Percentiles rank a stretch among this genome's conserved stretches.
Conservation (phyloP, 1,140 invertebrate genomes). For the Monochamus saltuarius region DNA sequence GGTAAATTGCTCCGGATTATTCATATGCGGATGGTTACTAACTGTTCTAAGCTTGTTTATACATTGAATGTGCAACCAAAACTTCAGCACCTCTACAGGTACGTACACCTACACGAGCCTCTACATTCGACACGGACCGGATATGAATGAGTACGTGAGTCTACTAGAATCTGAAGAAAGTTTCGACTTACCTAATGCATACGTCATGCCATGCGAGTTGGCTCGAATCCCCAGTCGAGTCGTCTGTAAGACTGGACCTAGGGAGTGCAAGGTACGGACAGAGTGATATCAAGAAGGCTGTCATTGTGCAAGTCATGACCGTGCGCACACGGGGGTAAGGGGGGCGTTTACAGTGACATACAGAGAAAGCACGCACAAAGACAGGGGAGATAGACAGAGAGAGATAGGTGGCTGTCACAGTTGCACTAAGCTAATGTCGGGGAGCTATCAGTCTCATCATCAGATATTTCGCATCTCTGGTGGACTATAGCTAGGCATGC, state of each 20-base stretch:
- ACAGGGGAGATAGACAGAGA: slow-evolving; percentile 23
- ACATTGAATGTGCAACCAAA: no score
- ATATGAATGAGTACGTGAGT: no score
- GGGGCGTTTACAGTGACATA: slow-evolving; percentile 15
- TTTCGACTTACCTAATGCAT: slow-evolving; percentile 60
- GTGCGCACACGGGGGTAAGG: slow-evolving; percentile 17
- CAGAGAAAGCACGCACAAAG: slow-evolving; percentile 12
- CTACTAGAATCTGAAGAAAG: no score
- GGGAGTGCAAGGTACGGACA: slow-evolving; percentile 49
- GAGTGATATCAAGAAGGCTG: slow-evolving; percentile 41
- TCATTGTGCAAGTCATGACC: slow-evolving; percentile 39
- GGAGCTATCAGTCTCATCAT: no score
- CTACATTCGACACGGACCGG: no score
- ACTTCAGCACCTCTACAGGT: no score
- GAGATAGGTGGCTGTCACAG: slow-evolving; percentile 23
- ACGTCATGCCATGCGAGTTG: slow-evolving; percentile 63
- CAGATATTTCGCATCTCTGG: no score
- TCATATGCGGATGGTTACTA: no score
- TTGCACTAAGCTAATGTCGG: neutral
- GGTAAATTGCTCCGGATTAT: no score
- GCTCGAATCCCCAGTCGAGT: slow-evolving; percentile 53
- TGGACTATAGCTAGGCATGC: no score
- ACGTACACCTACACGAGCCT: no score
- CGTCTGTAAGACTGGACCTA: slow-evolving; percentile 50
- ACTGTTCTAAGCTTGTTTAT: no score